Conservation (phyloP, 2,888 invertebrate species). For the Tethea ocularis region DNA sequence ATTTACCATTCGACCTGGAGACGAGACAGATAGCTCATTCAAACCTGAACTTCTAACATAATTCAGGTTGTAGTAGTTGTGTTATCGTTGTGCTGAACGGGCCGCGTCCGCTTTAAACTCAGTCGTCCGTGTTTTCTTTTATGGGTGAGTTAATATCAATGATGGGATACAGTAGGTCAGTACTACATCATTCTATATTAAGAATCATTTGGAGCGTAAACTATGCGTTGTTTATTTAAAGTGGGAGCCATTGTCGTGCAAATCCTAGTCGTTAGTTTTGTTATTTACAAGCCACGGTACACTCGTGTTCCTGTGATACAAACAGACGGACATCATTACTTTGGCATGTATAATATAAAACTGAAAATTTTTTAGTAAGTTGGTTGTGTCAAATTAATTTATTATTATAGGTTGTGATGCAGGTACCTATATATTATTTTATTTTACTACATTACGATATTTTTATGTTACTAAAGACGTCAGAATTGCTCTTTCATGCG, state of each 20-base stretch:
- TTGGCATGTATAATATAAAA: no score
- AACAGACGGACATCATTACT: no score
- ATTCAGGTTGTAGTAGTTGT: slow-evolving; percentile 47
- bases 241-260: neutral
- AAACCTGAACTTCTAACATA: slow-evolving; percentile 47
- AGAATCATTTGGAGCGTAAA: slow-evolving; percentile 35
- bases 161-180: slow-evolving; percentile 26
- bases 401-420: no score
- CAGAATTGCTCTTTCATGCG: no score
- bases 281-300: no score
- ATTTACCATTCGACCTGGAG: slow-evolving; percentile 61
- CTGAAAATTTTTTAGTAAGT: no score
- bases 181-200: slow-evolving; percentile 27
- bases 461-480: no score
- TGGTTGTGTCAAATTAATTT: no score
- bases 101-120: slow-evolving; percentile 53
- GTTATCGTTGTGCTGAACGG: slow-evolving; percentile 44
- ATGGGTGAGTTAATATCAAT: slow-evolving; percentile 63
- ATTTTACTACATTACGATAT: no score
- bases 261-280: neutral
- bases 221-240: slow-evolving; percentile 7
- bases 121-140: slow-evolving; percentile 50
- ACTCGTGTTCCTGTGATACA: no score
- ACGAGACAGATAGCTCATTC: slow-evolving; percentile 45
- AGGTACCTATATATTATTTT: no score